Base-by-base conservation (phyloP, 2,888 invertebrate genomes). In the Holacanthella duospinosa region DNA sequence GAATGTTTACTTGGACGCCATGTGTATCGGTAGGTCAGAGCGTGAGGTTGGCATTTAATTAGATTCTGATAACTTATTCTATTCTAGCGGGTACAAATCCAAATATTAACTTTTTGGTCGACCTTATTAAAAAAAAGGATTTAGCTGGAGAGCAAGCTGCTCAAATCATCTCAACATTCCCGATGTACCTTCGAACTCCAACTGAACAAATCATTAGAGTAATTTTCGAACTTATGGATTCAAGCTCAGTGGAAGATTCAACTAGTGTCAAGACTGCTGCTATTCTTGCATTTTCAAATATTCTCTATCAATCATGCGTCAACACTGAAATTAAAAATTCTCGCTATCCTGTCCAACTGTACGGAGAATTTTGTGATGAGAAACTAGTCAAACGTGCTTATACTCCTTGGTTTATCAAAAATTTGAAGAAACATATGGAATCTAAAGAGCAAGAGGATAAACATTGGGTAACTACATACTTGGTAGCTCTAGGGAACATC, bases 401-500 rank as follows among this genome's bases (percentile, higher is more conserved):
- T 61, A 56, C 74, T 24, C 67, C 72, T 2, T 68, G 66, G 61
- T 66, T 71, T 48, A 59, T 63, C 25, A 59, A 66, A 9, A 61
- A 70, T 43, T 55, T 73, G 36, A 55, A 68, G 44, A 66, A 68
- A 36, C 44, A 44, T 43, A 43, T 57, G 56, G 60, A 29, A 21
- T 3, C 9, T 24, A 9, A n/a, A 2, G 44, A 26, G 43, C 54
- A 63, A 43, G 43, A 62, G 29, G 36, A 72, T 64, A 63, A 75
- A 55, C 63, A 71, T 36, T 63, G 71, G 55, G 64, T 66, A 2
- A 71, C 75, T 1, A 67, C 70, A 24, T 67, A 68, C 36, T 58
- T 78, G 60, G 74, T 75, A 62, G 75, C 75, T 19, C 70, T 76
- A 26, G 77, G 77, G 24, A 77, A 77, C 68, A 71, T 77, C 29